Evolutionary conservation across 2,797 vertebrate species (phyloP), one percentile per base, ranked within the genome.

Genomic region (Mallotus villosus): DNA sequence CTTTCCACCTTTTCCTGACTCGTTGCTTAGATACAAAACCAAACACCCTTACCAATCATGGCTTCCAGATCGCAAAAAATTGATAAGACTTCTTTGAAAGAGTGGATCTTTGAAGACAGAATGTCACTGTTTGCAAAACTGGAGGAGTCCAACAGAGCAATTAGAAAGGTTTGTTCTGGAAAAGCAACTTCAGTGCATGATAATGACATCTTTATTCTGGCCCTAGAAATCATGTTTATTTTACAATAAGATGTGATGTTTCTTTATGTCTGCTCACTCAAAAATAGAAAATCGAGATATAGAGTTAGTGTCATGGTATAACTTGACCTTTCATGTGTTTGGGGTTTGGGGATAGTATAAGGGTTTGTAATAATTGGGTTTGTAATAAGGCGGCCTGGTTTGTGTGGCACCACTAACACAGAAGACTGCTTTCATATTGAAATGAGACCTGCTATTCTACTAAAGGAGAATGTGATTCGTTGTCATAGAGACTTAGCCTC

Each of bases 141-240:
- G 78, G 57, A 90, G 1, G 77, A 72, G 65, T 70, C 76, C 55
- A 51, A 65, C 71, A 79, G 71, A 4, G 77, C 25, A 24, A 66
- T 70, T 63, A 82, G 73, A 82, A 88, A 91, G 90, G 90, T 92
- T 89, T 78, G 91, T 88, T 9, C 34, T 24, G 60, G 9, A 29
- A 51, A 11, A 24, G n/a, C 2, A 14, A 21, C 17, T 21, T 57
- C 29, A 55, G 41, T 62, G 58, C 34, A 37, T 55, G 49, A 25
- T 68, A 68, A 65, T 11, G 62, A 27, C 24, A 11, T 49, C 41
- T 57, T 24, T 5, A 64, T 7, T n/a, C 27, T 29, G n/a, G 5
- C 46, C 21, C 60, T 37, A 21, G 19, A 17, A 55, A 55, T 55
- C 5, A n/a, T 17, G 51, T 5, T 55, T n/a, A 55, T 55, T 55